These are phyloP conservation scores for Acrossocheilus wenchowensis DNA, from an alignment of 2,797 vertebrate genomes.

Conservation along the genomic window DNA sequence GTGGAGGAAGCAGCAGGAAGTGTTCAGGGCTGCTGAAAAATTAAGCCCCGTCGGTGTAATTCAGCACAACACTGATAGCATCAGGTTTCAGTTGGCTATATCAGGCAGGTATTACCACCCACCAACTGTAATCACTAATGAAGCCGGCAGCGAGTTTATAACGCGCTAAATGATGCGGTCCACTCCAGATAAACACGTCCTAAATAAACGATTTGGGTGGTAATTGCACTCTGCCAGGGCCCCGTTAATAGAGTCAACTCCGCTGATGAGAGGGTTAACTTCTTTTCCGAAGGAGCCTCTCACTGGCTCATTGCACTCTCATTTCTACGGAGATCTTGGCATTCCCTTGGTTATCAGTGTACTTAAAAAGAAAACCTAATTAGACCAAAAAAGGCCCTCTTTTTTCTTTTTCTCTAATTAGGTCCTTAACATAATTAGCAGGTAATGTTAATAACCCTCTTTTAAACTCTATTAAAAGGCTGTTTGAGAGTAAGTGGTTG, in stretches of 20 bases:
- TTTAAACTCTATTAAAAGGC: constrained; percentile 88
- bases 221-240: constrained; percentile 82
- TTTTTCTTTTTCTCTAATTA: constrained; percentile 89
- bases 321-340: constrained; percentile 82
- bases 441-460: constrained; percentile 98
- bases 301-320: constrained; percentile 83
- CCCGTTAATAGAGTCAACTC: constrained; percentile 80
- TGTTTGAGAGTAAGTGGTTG: constrained; percentile 80
- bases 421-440: constrained; percentile 97
- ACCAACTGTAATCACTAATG: constrained; percentile 84
- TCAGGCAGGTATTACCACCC: constrained; percentile 82
- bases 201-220: constrained; percentile 84
- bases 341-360: constrained; percentile 85
- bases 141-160: constrained; percentile 84
- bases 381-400: constrained; percentile 78
- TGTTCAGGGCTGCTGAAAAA: constrained; percentile 72
- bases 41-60: constrained; percentile 75
- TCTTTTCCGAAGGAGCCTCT: constrained; percentile 81
- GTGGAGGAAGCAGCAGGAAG: constrained; percentile 70
- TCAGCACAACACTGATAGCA: constrained; percentile 76
- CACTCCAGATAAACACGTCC: constrained; percentile 83
- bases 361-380: constrained; percentile 87
- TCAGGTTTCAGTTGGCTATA: constrained; percentile 72
- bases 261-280: constrained; percentile 83
- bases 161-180: constrained; percentile 84